Evolutionary conservation across 2,888 invertebrate genomes (phyloP).

Genomic region (Polyploca ridens): DNA sequence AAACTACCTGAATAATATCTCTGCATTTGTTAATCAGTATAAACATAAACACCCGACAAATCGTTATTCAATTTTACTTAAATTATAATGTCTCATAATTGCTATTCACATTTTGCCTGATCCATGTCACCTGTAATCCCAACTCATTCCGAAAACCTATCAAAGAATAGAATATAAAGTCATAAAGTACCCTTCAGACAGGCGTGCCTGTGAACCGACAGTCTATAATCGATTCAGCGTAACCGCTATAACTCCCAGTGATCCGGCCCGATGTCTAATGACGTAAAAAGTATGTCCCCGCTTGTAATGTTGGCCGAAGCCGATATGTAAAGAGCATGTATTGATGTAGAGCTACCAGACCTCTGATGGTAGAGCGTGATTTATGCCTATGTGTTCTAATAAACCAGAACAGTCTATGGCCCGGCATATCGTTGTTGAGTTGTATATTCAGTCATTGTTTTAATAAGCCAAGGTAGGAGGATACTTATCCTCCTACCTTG

Average conservation of each 20-base stretch:
- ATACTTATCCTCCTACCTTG: too few species aligned
- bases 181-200: constrained; percentile 39
- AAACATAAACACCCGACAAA: too few species aligned
- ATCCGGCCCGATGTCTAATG: constrained; percentile 77
- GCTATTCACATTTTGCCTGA: not conserved
- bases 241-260: constrained; percentile 67
- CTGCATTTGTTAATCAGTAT: too few species aligned
- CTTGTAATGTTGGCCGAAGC: constrained; percentile 63
- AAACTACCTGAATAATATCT: too few species aligned
- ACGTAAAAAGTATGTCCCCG: constrained; percentile 83
- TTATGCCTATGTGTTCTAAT: not conserved
- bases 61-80: too few species aligned
- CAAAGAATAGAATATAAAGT: constrained; percentile 14
- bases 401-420: not conserved
- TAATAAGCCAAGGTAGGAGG: too few species aligned
- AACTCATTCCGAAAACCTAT: not conserved
- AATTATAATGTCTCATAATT: not conserved
- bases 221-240: constrained; percentile 72
- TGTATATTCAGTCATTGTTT: too few species aligned
- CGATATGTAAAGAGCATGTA: constrained; percentile 51
- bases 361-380: not conserved
- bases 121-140: not conserved
- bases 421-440: too few species aligned
- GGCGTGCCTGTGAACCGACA: constrained; percentile 26
- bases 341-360: constrained; percentile 34